Evolutionary conservation across 1,140 invertebrate genomes (phyloP), one percentile per base, ranked within the genome.

Genomic region (Druon quercuslanigerum): DNA sequence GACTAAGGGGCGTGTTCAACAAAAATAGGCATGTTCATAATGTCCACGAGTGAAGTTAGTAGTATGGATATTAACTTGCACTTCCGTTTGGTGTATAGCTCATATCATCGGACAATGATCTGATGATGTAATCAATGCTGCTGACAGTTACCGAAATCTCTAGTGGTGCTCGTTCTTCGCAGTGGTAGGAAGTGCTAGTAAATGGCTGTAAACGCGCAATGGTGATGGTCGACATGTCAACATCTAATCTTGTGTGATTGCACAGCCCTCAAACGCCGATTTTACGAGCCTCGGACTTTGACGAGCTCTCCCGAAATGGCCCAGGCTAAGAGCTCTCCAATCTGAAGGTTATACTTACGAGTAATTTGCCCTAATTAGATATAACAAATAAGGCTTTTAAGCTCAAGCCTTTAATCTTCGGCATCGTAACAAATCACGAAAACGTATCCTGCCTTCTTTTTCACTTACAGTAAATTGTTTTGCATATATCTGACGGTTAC

Each of bases 221-320:
- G 16, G 1, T 19, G n/a, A 54, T 54, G 60, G 78, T 79, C 20
- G 25, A 57, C 52, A 74, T 79, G 75, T 79, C 80, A 79, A 81
- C 77, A 73, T 81, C 76, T 81, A 79, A 81, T 81, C 77, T 74
- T 52, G 12, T 56, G 51, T 77, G 80, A 82, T 82, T 82, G 74
- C 74, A 66, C 73, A 66, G 73, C 60, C 50, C 50, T 76, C 66
- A 72, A 77, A 74, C 71, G 57, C 71, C 66, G 71, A 82, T 78
- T 82, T 82, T 72, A 79, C 78, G 78, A 77, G 71, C 74, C 40
- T 57, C 56, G 8, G 9, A 57, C 19, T 57, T 57, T 57, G 19
- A 57, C 3, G 19, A 57, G 11, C 13, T 57, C 46, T 2, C 70
- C 77, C 50, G 46, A 74, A 78, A 74, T 56, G 72, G 17, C 51